Conservation (phyloP, 2,797 vertebrate species). For the Ciconia nigra region DNA sequence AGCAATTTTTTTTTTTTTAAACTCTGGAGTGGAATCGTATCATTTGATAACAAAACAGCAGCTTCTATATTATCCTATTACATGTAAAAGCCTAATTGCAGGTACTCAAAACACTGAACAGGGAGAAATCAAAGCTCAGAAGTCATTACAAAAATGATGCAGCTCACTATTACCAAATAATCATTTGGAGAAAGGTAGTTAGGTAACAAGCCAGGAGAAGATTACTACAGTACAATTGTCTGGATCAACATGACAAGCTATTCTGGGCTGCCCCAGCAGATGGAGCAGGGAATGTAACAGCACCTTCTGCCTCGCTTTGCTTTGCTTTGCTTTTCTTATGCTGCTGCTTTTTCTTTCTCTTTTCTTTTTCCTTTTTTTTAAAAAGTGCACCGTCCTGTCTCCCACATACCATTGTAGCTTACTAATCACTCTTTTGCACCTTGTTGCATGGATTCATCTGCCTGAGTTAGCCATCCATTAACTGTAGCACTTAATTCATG, state of each 20-base stretch:
- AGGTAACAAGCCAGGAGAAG: not conserved
- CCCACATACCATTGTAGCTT: not conserved
- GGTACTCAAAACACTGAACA: not conserved
- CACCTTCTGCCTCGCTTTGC: not conserved
- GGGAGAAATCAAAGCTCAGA: not conserved
- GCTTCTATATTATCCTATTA: not conserved
- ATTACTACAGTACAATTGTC: not conserved
- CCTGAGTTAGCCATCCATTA: not conserved
- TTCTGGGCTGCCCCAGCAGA: constrained; percentile 5
- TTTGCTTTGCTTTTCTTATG: not conserved
- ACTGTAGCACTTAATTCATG: not conserved
- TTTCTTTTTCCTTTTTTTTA: not conserved
- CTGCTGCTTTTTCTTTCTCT: too few species aligned
- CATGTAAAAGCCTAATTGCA: not conserved
- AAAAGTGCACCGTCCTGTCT: accelerated
- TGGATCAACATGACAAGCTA: not conserved
- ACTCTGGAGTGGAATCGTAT: accelerated
- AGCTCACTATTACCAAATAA: not conserved
- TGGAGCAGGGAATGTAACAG: not conserved
- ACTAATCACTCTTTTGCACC: not conserved
- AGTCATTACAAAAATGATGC: not conserved
- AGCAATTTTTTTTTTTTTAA: not conserved
- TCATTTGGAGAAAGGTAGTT: not conserved
- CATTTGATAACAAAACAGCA: not conserved
- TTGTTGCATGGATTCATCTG: not conserved